These are phyloP conservation scores for Girardinus metallicus DNA, from an alignment of 2,797 vertebrate species.

Conservation along the genomic window DNA sequence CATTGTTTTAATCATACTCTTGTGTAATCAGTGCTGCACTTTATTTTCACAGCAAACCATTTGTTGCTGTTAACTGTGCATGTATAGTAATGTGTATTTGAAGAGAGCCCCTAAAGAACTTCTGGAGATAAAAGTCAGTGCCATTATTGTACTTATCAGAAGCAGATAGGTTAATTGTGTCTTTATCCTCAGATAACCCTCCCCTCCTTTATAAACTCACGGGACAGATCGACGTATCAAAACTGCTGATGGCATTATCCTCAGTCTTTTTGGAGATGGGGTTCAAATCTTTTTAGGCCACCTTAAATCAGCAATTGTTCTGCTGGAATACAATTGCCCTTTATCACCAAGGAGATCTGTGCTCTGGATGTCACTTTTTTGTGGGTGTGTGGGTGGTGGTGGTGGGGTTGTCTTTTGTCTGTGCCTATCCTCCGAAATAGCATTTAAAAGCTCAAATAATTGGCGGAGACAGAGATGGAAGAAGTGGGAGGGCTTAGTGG, in stretches of 20 bases:
- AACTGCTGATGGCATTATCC: slow-evolving; percentile 69
- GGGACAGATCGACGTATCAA: slow-evolving; percentile 67
- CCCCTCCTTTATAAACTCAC: slow-evolving; percentile 53
- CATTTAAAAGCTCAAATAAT: slow-evolving; percentile 51
- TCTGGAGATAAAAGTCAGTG: slow-evolving; percentile 36
- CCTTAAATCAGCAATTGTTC: slow-evolving; percentile 54
- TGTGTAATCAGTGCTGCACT: slow-evolving; percentile 47
- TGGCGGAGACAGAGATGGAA: slow-evolving; percentile 39
- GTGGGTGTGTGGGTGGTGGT: slow-evolving; percentile 6
- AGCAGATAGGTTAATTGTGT: slow-evolving; percentile 45
- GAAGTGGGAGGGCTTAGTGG: slow-evolving; percentile 49
- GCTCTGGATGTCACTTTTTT: slow-evolving; percentile 50
- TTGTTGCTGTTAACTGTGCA: slow-evolving; percentile 41
- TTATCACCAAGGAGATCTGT: slow-evolving; percentile 66
- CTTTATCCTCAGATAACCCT: slow-evolving; percentile 48
- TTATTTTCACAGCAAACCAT: slow-evolving; percentile 32
- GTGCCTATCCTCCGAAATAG: slow-evolving; percentile 45
- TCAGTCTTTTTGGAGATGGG: slow-evolving; percentile 52
- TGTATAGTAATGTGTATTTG: slow-evolving; percentile 43
- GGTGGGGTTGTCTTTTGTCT: slow-evolving; percentile 24
- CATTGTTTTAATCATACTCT: slow-evolving; percentile 60
- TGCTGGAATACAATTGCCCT: slow-evolving; percentile 51
- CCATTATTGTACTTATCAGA: slow-evolving; percentile 28
- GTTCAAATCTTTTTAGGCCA: slow-evolving; percentile 62
- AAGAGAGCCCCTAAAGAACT: slow-evolving; percentile 35